Evolutionary conservation across 2,888 invertebrate genomes (phyloP), one percentile per base, ranked within the genome.

Genomic region (Athripsodes cinereus): DNA sequence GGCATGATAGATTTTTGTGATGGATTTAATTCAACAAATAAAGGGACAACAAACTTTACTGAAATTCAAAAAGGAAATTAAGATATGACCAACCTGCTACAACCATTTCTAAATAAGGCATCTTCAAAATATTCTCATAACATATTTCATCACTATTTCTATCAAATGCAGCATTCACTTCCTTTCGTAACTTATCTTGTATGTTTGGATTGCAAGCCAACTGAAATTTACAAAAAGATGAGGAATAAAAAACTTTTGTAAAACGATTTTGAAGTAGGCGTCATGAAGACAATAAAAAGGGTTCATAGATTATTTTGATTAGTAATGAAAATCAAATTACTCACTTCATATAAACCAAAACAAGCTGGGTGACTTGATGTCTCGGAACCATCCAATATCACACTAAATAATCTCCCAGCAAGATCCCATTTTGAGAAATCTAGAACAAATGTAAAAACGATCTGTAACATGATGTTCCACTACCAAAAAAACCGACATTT

Each of bases 91-190:
- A 20, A 55, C 55, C 55, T 49, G 48, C 26, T n/a, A 49, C 13
- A 19, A 55, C 49, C 55, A 55, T 55, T n/a, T 55, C 55, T n/a
- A 55, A 8, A 31, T 55, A 55, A n/a, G 40, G 40, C 6, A 55
- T 13, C 22, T 50, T n/a, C 10, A 16, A 18, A 6, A 50, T 55
- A 16, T 50, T 40, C 6, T 55, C 55, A 19, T 40, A 50, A 40
- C 20, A 20, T 40, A 55, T 16, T n/a, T 19, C 22, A 8, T 50
- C 50, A 18, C 18, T 40, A 40, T 49, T 49, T 10, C 16, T 35
- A 8, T 35, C 13, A 10, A n/a, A 34, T 3, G 50, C 55, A 18
- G 48, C 16, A 8, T 50, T 22, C 13, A 55, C 2, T 55, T 55
- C 55, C 11, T 18, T 11, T 18, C 50, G 18, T 22, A 55, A 19